Evolutionary conservation across 2,797 vertebrate genomes (phyloP), one percentile per base, ranked within the genome.

Genomic region (Lepilemur septentrionalis): DNA sequence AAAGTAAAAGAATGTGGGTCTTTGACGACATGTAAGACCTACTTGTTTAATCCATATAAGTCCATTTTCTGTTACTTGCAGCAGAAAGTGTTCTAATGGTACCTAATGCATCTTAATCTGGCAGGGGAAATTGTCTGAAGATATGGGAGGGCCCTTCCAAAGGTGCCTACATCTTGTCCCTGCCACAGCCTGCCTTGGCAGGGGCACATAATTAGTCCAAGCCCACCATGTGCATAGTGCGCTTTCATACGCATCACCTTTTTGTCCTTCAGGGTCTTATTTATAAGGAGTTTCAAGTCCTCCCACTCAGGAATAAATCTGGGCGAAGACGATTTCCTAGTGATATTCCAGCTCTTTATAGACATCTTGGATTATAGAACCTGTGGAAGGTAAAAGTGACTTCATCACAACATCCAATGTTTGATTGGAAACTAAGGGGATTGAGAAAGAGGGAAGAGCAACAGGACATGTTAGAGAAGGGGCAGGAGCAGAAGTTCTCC

Each of bases 221-320:
- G 22, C 38, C 83, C 59, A 76, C 59, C 41, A 65, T 4, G 4
- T 25, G 57, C 23, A 28, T 28, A 59, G 11, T 11, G 3, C 30
- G 46, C 50, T 83, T 48, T 84, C 50, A 76, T 25, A 57, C 8
- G 52, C 25, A 41, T 94, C 57, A 97, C 96, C 95, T 97, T 88
- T 73, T 25, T 52, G 18, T 80, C 41, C 28, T 83, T 76, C 76
- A 92, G 69, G 52, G 25, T 72, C 17, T 55, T 14, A 23, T 88
- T 18, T 83, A 97, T 78, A 89, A 93, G 55, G 32, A 30, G 5
- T 84, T 90, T 94, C 85, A 97, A 95, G 75, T 96, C 69, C 52
- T 96, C 94, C 95, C 84, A 83, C 23, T 86, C 32, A 80, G 96
- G 97, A 93, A 97, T 92, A 86, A 97, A 87, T 90, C 95, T 95